phyloP scores from a whole-genome alignment of 2,113 vertebrate genomes.

The Bos javanicus region DNA sequence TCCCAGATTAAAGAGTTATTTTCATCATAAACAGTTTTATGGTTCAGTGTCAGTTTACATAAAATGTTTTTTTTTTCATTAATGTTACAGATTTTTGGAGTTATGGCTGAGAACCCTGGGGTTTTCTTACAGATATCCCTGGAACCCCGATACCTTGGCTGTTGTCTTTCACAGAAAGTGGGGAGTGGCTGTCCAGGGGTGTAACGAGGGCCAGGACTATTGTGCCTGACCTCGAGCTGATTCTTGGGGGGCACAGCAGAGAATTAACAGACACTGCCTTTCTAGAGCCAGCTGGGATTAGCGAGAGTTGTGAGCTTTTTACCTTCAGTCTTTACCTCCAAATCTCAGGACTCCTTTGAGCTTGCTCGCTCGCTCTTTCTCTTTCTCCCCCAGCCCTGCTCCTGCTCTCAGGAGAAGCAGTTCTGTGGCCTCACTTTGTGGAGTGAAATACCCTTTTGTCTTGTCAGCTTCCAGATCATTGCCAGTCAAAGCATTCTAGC shows the following conservation, averaged over 20 bases:
- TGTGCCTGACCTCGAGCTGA: neutral
- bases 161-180: neutral
- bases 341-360: accelerated
- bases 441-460: neutral
- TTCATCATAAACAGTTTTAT: neutral
- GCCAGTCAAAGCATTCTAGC: neutral
- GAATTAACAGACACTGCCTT: neutral
- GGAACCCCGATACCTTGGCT: too few relatives aligned
- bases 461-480: neutral
- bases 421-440: neutral
- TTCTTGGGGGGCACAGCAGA: neutral
- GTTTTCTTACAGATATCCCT: neutral
- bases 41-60: neutral
- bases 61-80: neutral
- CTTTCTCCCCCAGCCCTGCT: accelerated
- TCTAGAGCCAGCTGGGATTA: neutral
- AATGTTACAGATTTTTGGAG: neutral
- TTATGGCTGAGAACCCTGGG: neutral
- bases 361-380: neutral
- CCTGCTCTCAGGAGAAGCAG: neutral
- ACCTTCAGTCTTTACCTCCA: neutral
- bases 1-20: neutral
- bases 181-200: neutral
- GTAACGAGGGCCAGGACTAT: accelerated
- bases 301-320: neutral